Base-by-base conservation (phyloP, 2,113 vertebrate species). In the Maccullochella peelii region DNA sequence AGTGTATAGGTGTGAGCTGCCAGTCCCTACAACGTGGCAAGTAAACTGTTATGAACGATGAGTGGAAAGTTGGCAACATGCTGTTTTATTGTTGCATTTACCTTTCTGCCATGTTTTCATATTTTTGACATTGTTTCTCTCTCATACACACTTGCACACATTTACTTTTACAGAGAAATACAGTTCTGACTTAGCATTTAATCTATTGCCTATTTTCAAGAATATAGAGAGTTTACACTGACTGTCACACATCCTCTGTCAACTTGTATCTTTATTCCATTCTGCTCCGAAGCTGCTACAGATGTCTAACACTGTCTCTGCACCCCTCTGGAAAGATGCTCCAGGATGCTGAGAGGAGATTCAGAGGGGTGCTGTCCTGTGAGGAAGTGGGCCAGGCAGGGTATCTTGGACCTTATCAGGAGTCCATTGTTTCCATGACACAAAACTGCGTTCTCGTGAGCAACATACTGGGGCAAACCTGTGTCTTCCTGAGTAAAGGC, bases 401-500 rank as follows among this genome's bases (percentile, higher is more conserved):
- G 68, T 85, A 80, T 89, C 83, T 83, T n/a, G 54, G 91, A 65
- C 94, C 95, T 76, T 95, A 92, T 95, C 96, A 95, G 11, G 96
- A 95, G 80, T 95, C 96, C 0, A 95, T 97, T 89, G 93, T 97
- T 94, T 91, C 93, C 92, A 93, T 97, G 92, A 95, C 96, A 90
- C 96, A 96, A 95, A 96, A 96, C 95, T 96, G 95, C 61, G 93
- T 96, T 1, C 91, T 97, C 86, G 92, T 97, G 95, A 96, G 96
- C 94, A 97, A 95, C 93, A 93, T 97, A 84, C 94, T 97, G 93
- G 96, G 96, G 89, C 96, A 96, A 1, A 96, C 96, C 87, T 97
- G 96, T 95, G 95, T 97, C 90, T 97, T 97, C 95, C 95, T 97
- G 91, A 94, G 95, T 94, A 97, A 95, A 94, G 95, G 95, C 92